phyloP scores from a whole-genome alignment of 2,113 vertebrate species.

The Ophiodon elongatus region DNA sequence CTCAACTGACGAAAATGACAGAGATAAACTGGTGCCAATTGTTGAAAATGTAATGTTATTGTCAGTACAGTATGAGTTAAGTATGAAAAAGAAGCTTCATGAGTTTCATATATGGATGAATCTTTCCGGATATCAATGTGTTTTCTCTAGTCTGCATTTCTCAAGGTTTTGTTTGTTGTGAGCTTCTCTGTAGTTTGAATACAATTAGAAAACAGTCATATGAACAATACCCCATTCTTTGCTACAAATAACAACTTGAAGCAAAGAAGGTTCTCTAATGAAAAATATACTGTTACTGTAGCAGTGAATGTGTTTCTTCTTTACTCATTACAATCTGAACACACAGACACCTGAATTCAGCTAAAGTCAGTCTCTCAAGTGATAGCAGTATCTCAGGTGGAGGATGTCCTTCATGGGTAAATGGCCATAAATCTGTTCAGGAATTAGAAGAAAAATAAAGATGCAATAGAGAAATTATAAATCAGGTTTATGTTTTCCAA shows the following conservation, averaged over 20 bases:
- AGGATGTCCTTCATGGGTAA: neutral
- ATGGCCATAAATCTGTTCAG: neutral
- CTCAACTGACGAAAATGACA: constrained; percentile 45
- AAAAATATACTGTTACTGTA: neutral
- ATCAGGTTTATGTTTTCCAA: neutral
- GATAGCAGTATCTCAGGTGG: neutral
- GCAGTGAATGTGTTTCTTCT: neutral
- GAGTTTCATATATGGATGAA: neutral
- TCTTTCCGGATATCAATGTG: neutral
- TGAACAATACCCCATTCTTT: neutral
- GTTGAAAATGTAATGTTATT: constrained; percentile 44
- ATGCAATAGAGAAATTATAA: neutral
- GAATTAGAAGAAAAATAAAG: neutral
- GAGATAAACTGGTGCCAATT: constrained; percentile 44
- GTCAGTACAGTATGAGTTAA: constrained; percentile 31
- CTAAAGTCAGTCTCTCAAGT: neutral
- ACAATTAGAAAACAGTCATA: neutral
- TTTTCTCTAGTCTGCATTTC: neutral
- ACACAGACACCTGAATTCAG: neutral
- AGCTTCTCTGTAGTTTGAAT: neutral
- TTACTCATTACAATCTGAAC: neutral
- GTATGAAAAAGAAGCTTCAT: constrained; percentile 27
- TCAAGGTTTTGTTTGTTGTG: neutral
- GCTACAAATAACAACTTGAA: neutral
- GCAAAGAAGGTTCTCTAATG: neutral